Evolutionary conservation across 2,113 vertebrate species (phyloP), one percentile per base, ranked within the genome.

Genomic region (Dasypus novemcinctus): DNA sequence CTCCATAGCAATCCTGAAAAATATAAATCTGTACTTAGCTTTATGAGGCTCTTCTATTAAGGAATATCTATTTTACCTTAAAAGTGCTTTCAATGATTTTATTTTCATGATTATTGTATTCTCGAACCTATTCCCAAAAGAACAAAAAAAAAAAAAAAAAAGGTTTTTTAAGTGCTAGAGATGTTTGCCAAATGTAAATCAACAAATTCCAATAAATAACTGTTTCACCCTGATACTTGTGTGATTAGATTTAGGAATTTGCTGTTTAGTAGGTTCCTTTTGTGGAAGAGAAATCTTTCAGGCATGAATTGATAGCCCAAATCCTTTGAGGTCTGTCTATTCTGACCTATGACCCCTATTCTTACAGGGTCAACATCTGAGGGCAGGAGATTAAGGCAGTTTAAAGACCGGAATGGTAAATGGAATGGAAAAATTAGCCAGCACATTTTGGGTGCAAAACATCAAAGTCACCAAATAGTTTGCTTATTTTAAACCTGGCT

Each of bases 321-420:
- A 98, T 98, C 98, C 98, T 99, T 98, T 98, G 98, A 98, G 98
- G 98, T 98, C 98, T 98, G 98, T 98, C 98, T 98, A 61, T 98
- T 98, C 98, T 99, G 98, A 99, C 98, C 98, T 98, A 88, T 99
- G 98, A 98, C 98, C 99, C 98, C 98, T 98, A 97, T 98, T 98
- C 98, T 98, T 98, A 98, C 97, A 98, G 98, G 98, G 98, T 99
- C 98, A 99, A 97, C 98, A 99, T 98, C 98, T 98, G 98, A 99
- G 98, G 98, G 98, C 98, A 98, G 98, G 98, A 99, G 98, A 98
- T 98, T 98, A 98, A 98, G 98, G 98, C 98, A 98, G 98, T 98
- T 98, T 98, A 98, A 98, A 98, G 98, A 98, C 97, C 97, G 96
- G 98, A 98, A 98, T 98, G 98, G 98, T 97, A 98, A 98, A 98